Conservation (phyloP, 2,888 invertebrate species). For the Resseliella maxima region DNA sequence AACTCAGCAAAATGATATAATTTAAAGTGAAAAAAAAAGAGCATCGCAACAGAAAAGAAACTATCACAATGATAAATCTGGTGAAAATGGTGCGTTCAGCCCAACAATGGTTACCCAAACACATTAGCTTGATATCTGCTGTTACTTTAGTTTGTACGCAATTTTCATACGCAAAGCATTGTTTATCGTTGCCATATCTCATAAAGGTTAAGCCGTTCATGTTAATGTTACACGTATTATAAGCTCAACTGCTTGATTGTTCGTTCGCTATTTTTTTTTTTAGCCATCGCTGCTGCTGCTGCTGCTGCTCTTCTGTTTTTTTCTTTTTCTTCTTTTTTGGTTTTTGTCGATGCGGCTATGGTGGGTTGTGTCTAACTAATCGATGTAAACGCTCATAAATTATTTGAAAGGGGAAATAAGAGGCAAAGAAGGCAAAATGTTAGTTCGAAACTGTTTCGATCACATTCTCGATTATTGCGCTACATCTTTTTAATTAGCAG, state of each 20-base stretch:
- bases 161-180: constrained; percentile 14
- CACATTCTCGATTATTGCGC: constrained; percentile 56
- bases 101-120: constrained; percentile 9
- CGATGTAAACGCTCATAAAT: constrained; percentile 34
- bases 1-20: background rate
- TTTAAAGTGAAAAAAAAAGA: background rate
- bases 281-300: no score
- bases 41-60: background rate
- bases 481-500: constrained; percentile 57
- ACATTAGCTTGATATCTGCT: background rate
- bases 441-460: constrained; percentile 43
- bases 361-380: constrained; percentile 28
- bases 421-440: constrained; percentile 19
- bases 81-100: constrained; percentile 1
- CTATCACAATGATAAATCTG: background rate
- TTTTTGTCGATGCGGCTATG: background rate
- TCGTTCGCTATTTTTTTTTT: background rate
- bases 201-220: constrained; percentile 28
- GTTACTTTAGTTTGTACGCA: background rate
- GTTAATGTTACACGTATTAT: constrained; percentile 1
- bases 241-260: background rate
- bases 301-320: no score
- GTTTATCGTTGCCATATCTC: constrained; percentile 32
- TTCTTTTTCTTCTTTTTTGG: no score
- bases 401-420: background rate